Conservation (phyloP, 2,797 vertebrate species). For the Picus viridis region DNA sequence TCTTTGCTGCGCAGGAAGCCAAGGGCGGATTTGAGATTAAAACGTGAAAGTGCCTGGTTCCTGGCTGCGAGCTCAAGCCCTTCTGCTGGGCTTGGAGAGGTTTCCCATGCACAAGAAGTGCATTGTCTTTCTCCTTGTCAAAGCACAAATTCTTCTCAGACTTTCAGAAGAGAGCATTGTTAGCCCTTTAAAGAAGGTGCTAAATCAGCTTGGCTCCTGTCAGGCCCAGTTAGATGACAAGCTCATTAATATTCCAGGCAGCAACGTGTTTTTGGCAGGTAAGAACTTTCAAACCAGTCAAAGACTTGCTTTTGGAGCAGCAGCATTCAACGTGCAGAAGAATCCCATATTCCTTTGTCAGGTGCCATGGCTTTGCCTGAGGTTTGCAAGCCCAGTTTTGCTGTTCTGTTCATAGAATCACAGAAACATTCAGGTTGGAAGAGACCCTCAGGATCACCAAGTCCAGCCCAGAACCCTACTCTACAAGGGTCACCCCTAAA, state of each 20-base stretch:
- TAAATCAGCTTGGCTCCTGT: slow-evolving; percentile 19
- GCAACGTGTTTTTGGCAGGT: background rate
- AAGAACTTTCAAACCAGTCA: background rate
- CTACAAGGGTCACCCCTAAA: too few species aligned
- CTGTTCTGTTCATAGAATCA: background rate
- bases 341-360: background rate
- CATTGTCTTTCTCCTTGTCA: slow-evolving; percentile 13
- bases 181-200: background rate
- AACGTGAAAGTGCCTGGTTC: background rate
- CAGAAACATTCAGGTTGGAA: too few species aligned
- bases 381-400: slow-evolving; percentile 4
- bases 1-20: slow-evolving; percentile 42
- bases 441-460: too few species aligned
- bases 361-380: background rate
- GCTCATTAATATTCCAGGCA: background rate
- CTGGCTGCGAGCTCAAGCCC: slow-evolving; percentile 1
- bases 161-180: background rate
- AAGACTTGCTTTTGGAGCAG: background rate
- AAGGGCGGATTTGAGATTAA: slow-evolving; percentile 27
- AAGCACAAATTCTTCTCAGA: slow-evolving; percentile 12
- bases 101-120: slow-evolving; percentile 30
- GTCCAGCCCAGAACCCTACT: too few species aligned
- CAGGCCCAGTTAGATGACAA: background rate
- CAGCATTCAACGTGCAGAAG: background rate
- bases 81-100: slow-evolving; percentile 13